Conservation (phyloP, 2,113 vertebrate genomes). For the Mungos mungo region DNA sequence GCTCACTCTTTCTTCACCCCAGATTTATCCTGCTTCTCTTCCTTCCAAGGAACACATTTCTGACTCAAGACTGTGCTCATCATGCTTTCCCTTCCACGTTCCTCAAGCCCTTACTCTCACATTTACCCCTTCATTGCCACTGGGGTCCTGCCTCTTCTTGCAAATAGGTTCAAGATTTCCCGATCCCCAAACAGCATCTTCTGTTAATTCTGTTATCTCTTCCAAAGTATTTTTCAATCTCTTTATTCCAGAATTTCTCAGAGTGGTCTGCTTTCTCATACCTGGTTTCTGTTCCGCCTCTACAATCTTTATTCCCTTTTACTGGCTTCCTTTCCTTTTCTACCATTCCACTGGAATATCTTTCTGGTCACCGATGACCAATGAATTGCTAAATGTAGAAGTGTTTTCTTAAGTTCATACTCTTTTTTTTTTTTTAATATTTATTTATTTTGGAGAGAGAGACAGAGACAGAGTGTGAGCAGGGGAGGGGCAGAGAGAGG, state of each 20-base stretch:
- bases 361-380: not conserved
- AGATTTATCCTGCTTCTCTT: not conserved
- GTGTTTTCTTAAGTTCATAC: not conserved
- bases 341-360: not conserved
- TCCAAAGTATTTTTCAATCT: not conserved
- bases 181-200: not conserved
- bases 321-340: not conserved
- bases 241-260: not conserved
- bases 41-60: not conserved
- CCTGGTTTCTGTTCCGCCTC: not conserved
- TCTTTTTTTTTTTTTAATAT: not conserved
- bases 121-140: not conserved
- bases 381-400: not conserved
- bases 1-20: not conserved
- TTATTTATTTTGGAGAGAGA: no score
- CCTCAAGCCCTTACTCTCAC: not conserved
- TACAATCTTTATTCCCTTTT: not conserved
- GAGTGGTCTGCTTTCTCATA: not conserved
- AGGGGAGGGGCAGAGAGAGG: no score
- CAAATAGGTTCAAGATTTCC: not conserved
- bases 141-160: not conserved
- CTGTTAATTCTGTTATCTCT: not conserved
- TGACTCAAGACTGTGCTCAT: not conserved
- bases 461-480: no score
- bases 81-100: no score